Evolutionary conservation across 2,888 invertebrate species (phyloP).

Genomic region (Drosophila borborema): DNA sequence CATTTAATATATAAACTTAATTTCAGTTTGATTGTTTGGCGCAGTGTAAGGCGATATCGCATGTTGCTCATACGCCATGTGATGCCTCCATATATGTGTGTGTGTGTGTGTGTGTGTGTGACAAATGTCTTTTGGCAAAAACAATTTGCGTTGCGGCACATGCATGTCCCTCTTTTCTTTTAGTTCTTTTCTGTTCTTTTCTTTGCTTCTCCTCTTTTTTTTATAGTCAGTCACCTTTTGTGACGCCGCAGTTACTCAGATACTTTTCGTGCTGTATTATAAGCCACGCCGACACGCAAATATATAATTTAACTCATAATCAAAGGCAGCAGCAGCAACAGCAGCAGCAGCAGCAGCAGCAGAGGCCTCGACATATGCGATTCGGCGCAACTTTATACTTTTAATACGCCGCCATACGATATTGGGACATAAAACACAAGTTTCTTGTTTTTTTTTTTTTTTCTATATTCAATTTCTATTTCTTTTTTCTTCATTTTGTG

Average conservation of each 20-base stretch:
- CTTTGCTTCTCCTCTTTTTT: too few species aligned
- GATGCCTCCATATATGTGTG: constrained; percentile 46
- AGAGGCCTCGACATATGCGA: constrained; percentile 57
- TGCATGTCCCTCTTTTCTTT: constrained; percentile 50
- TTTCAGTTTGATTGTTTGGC: constrained; percentile 80
- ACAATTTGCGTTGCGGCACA: constrained; percentile 54
- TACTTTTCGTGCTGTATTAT: constrained; percentile 50
- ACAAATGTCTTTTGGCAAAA: constrained; percentile 74
- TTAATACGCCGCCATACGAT: constrained; percentile 65
- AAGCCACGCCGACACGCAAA: constrained; percentile 74
- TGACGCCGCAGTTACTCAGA: constrained; percentile 52
- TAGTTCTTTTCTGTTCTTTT: constrained; percentile 15
- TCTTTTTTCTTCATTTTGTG: constrained; percentile 14
- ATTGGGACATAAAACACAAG: constrained; percentile 71
- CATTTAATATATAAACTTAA: constrained; percentile 81
- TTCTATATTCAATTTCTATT: not conserved
- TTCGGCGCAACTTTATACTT: constrained; percentile 70
- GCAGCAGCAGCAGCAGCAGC: constrained; percentile 18
- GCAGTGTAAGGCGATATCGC: constrained; percentile 81
- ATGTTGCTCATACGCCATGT: constrained; percentile 79
- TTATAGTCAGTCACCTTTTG: constrained; percentile 61
- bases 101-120: constrained; percentile 60
- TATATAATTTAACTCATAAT: constrained; percentile 80
- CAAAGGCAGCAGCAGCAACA: constrained; percentile 42
- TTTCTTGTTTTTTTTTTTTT: constrained; percentile 18